A percentile compares a stretch with the other conserved stretches of the same genome.
Evolutionary conservation across 2,113 vertebrate species (phyloP).

Genomic region (Hippocampus barbouri): DNA sequence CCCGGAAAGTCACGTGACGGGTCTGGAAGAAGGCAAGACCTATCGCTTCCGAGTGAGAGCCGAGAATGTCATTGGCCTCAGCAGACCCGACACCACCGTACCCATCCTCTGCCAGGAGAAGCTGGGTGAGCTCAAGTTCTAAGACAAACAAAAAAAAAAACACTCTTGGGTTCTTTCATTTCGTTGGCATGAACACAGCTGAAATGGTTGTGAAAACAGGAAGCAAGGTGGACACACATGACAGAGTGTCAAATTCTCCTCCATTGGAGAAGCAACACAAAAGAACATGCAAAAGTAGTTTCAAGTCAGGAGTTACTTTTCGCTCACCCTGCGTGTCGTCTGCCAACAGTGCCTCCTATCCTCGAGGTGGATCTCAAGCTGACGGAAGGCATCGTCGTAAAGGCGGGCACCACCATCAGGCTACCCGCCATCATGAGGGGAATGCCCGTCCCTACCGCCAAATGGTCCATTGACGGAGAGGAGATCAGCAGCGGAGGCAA

Average conservation of each 20-base stretch:
- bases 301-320: background rate
- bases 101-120: conserved; percentile 97
- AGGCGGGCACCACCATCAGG: conserved; percentile 91
- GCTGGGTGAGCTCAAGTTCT: conserved; percentile 75
- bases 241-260: too few species aligned
- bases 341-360: conserved; percentile 82
- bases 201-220: background rate
- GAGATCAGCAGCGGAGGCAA: conserved; percentile 86
- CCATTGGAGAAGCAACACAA: too few species aligned
- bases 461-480: conserved; percentile 85
- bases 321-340: background rate
- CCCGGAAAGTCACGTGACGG: conserved; percentile 89
- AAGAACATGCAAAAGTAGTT: too few species aligned
- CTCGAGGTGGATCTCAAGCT: conserved; percentile 92
- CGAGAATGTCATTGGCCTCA: conserved; percentile 89
- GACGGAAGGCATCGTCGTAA: conserved; percentile 94
- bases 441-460: conserved; percentile 86
- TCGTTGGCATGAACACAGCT: background rate
- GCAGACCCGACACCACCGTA: conserved; percentile 93
- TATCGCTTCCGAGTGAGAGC: conserved; percentile 95
- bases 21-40: conserved; percentile 89
- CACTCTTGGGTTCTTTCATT: background rate
- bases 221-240: too few species aligned
- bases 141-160: too few species aligned
- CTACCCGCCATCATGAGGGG: conserved; percentile 96